Evolutionary conservation across 2,113 vertebrate species (phyloP).

Genomic region (Brachyistius frenatus): DNA sequence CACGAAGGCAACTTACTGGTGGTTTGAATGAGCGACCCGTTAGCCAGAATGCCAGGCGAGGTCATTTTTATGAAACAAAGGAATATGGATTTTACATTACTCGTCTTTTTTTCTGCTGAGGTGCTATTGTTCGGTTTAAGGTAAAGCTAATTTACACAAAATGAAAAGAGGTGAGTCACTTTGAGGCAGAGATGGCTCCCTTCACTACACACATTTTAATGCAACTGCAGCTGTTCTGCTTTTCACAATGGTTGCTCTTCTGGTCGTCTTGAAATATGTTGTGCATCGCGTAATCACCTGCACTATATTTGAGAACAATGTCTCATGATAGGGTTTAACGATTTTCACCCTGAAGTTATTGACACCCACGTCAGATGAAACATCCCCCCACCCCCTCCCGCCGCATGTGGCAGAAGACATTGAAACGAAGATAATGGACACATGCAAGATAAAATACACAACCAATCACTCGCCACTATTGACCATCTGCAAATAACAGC

Average conservation of each 20-base stretch:
- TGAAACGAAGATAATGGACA: not conserved
- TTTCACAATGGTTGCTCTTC: conserved; percentile 13
- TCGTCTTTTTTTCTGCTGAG: not conserved
- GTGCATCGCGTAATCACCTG: conserved; percentile 8
- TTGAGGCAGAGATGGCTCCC: not conserved
- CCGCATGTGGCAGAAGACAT: not conserved
- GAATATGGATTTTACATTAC: conserved; percentile 5
- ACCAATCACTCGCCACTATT: not conserved
- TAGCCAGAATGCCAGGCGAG: conserved; percentile 2
- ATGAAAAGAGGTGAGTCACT: too few species aligned
- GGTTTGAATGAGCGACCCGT: conserved; percentile 4
- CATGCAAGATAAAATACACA: conserved; percentile 12
- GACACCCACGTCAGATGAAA: not conserved
- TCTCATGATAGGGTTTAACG: not conserved
- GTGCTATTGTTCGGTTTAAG: not conserved
- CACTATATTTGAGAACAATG: conserved; percentile 8
- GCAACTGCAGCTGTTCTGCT: conserved; percentile 1
- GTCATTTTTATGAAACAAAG: not conserved
- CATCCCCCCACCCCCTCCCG: not conserved
- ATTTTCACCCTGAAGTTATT: not conserved
- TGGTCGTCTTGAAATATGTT: conserved; percentile 12
- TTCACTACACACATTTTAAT: conserved; percentile 4
- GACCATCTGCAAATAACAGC: conserved; percentile 9
- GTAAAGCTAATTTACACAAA: not conserved
- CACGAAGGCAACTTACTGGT: not conserved